Percentiles rank a stretch among this genome's conserved stretches.
Conservation (phyloP, 2,113 vertebrate species). For the Pelmatolapia mariae region DNA sequence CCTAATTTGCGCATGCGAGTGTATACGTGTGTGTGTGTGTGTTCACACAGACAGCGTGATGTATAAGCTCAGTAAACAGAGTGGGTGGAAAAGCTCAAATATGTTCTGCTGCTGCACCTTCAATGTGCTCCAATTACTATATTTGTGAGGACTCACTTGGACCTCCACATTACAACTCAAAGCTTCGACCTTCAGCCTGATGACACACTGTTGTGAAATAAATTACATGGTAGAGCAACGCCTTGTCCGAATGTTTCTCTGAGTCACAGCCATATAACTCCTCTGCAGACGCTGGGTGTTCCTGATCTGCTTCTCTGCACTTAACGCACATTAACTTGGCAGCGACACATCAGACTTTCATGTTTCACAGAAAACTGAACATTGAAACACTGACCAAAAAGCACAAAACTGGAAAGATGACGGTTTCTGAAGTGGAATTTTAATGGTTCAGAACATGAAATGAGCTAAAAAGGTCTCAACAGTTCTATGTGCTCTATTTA, state of each 20-base stretch:
- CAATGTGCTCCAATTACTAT: background rate
- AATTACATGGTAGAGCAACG: background rate
- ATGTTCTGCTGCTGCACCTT: background rate
- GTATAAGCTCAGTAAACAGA: background rate
- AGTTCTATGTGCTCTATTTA: background rate
- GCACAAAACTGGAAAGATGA: background rate
- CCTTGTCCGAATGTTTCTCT: background rate
- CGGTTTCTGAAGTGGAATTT: background rate
- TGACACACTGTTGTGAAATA: background rate
- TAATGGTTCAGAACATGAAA: background rate
- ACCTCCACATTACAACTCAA: background rate
- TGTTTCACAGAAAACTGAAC: background rate
- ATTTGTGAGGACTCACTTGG: background rate
- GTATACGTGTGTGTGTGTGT: background rate
- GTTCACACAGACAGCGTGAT: background rate
- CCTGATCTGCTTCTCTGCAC: background rate
- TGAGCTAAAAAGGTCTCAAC: background rate
- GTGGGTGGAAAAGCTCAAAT: background rate
- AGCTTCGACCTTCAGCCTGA: background rate
- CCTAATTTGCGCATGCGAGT: background rate
- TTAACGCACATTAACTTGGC: background rate
- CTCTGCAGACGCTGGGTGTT: background rate
- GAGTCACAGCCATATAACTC: background rate
- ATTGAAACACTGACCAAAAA: background rate
- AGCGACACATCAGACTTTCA: background rate